Conservation (phyloP, 2,113 vertebrate species). For the Chascanopsetta lugubris region DNA sequence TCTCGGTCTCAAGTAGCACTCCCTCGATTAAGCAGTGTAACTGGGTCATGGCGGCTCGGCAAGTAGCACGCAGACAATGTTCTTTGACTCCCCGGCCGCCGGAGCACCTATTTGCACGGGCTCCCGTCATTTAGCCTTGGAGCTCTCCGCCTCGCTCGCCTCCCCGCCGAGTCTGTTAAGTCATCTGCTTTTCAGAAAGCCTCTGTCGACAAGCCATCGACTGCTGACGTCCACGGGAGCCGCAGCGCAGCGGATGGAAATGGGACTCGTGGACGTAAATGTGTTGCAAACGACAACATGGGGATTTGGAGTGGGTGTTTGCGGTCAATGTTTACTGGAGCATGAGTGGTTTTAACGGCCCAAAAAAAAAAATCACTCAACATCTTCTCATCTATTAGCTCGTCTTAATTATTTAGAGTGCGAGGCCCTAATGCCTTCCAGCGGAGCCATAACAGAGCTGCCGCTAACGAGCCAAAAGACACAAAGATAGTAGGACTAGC, state of each 20-base stretch:
- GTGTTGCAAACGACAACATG: slow-evolving; percentile 42
- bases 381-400: slow-evolving; percentile 45
- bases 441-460: slow-evolving; percentile 36
- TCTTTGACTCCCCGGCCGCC: slow-evolving; percentile 57
- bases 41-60: slow-evolving; percentile 72
- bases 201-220: slow-evolving; percentile 37
- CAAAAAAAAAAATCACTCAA: slow-evolving; percentile 63
- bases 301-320: slow-evolving; percentile 20
- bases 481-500: slow-evolving; percentile 7
- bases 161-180: slow-evolving; percentile 33
- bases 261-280: slow-evolving; percentile 44
- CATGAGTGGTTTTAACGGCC: slow-evolving; percentile 51
- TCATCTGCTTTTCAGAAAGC: slow-evolving; percentile 59
- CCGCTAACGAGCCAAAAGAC: slow-evolving; percentile 30
- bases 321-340: slow-evolving; percentile 45
- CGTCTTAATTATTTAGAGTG: slow-evolving; percentile 66
- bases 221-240: slow-evolving; percentile 37
- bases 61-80: slow-evolving; percentile 57
- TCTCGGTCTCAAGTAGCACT: slow-evolving; percentile 61
- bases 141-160: slow-evolving; percentile 7
- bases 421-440: slow-evolving; percentile 36
- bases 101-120: slow-evolving; percentile 62
- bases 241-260: slow-evolving; percentile 32
- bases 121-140: slow-evolving; percentile 49
- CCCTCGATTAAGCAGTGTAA: slow-evolving; percentile 65